Base-by-base conservation (phyloP, 2,797 vertebrate species). In the Echeneis naucrates region DNA sequence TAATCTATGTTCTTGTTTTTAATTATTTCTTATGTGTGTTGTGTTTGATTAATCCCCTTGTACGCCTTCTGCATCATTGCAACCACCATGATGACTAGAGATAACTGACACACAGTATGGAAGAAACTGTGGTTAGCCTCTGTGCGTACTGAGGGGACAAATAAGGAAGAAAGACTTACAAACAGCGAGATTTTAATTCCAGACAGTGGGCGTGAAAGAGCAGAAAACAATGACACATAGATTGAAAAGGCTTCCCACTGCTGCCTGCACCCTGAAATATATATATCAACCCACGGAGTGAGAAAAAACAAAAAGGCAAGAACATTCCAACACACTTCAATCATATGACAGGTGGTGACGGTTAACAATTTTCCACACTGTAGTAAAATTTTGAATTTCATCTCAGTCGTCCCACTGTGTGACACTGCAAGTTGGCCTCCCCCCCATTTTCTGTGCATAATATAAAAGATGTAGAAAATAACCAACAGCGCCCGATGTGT, bases 191-290 rank as follows among this genome's bases (percentile, higher is more conserved):
- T 51, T 75, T 75, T 52, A 50, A 47, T 75, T 71, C 61, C 33
- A 86, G 78, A 78, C 75, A 62, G 65, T 44, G 24, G 62, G 71
- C 47, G 38, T 63, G 78, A 75, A 58, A 70, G 47, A 50, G 23
- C 32, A 72, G 50, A 75, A 75, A 66, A 59, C 32, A 57, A 57
- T 21, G 37, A 52, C 26, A 37, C 63, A 69, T 17, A 23, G 38
- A 65, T 51, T 77, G 59, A 75, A 56, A 19, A 62, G 23, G 42
- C 40, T 56, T 77, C 53, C 67, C 37, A 21, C 38, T 60, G 13
- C 59, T 35, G 26, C 33, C 30, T 35, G 68, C 54, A 62, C 9
- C 16, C 38, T 72, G 21, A 70, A 71, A 77, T 56, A 64, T 26
- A 61, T 38, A 53, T 80, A 33, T 0, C 4, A 13, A 4, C 47